A percentile compares a stretch with the other conserved stretches of the same genome.
Evolutionary conservation across 2,888 invertebrate genomes (phyloP).

Genomic region (Chironomus tentans): DNA sequence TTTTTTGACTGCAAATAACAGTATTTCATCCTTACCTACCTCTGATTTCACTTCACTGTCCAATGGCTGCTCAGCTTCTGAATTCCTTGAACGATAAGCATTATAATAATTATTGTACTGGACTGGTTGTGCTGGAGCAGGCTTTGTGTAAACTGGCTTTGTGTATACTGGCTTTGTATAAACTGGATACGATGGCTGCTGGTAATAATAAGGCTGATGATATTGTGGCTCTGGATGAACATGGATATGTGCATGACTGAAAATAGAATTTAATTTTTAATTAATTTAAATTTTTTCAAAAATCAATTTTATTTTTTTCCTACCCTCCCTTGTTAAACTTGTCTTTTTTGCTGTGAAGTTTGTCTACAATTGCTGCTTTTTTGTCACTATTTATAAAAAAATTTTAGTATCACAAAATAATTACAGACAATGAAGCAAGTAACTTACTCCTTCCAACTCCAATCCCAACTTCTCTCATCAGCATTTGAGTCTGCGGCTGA

Average conservation of each 20-base stretch:
- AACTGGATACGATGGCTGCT: no score
- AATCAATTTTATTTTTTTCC: no score
- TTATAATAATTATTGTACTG: no score
- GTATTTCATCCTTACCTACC: slow-evolving; percentile 15
- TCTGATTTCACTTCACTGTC: not conserved
- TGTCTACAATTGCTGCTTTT: no score
- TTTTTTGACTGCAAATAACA: not conserved
- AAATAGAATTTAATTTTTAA: no score
- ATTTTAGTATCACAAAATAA: not conserved
- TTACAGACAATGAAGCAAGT: not conserved
- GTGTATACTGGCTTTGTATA: not conserved
- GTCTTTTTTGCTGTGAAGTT: no score
- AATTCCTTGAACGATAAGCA: not conserved
- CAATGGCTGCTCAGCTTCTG: not conserved
- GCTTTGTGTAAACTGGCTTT: not conserved
- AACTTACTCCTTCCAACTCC: not conserved
- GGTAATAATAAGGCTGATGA: not conserved
- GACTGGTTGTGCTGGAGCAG: no score
- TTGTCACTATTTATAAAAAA: no score
- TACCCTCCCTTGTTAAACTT: no score
- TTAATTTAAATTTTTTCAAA: no score
- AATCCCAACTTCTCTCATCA: not conserved
- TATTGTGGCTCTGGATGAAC: not conserved
- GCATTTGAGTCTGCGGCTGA: not conserved
- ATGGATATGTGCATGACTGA: no score